Evolutionary conservation across 2,888 invertebrate genomes (phyloP).

Genomic region (Pandemis heparana): DNA sequence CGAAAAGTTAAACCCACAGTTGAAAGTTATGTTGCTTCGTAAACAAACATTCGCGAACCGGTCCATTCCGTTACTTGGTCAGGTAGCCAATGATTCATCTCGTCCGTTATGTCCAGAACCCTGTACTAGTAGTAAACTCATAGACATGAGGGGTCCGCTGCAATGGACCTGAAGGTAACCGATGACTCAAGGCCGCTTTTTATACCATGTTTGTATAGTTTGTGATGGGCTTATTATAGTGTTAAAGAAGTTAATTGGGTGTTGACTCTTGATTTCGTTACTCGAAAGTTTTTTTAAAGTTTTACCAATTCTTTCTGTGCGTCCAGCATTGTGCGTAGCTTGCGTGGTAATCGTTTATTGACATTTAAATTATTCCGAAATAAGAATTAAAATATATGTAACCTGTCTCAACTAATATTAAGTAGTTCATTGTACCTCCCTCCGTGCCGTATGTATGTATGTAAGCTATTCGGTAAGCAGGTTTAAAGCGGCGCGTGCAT

Average conservation of each 20-base stretch:
- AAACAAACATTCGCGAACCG: slow-evolving; percentile 1
- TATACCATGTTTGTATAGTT: neutral
- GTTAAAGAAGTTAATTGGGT: neutral
- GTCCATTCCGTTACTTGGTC: neutral
- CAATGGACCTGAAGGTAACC: slow-evolving; percentile 2
- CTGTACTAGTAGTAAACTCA: neutral
- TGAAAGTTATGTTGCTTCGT: neutral
- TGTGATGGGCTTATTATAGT: neutral
- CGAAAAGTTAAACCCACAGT: neutral
- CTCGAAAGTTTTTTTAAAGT: neutral
- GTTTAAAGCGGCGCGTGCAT: too few relatives aligned
- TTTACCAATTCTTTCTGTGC: neutral
- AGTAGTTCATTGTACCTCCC: too few relatives aligned
- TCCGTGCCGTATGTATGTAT: too few relatives aligned
- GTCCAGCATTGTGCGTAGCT: neutral
- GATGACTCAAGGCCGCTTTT: slow-evolving; percentile 25
- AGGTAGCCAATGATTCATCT: neutral
- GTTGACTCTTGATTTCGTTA: neutral
- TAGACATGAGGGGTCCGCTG: neutral
- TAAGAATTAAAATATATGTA: too few relatives aligned
- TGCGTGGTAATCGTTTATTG: neutral
- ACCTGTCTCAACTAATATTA: too few relatives aligned
- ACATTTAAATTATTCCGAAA: too few relatives aligned
- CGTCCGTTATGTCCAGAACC: neutral
- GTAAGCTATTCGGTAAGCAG: too few relatives aligned